Percentiles rank a stretch among this genome's conserved stretches.
Conservation (phyloP, 2,113 vertebrate species). For the Ceyx melanurus region DNA sequence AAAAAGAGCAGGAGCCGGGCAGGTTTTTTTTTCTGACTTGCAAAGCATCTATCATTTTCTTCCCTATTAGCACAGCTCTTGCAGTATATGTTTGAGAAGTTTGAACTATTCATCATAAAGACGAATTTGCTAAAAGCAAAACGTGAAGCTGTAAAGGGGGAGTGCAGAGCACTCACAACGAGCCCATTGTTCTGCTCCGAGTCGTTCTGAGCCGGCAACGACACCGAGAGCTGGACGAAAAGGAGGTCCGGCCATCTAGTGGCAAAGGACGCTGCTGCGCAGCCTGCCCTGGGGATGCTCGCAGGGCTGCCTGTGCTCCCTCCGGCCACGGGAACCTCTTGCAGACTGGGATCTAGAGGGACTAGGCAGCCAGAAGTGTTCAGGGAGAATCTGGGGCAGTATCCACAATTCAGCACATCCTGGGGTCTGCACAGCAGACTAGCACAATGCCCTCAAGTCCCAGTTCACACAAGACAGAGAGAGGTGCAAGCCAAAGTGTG, state of each 20-base stretch:
- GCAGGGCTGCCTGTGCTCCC: accelerated
- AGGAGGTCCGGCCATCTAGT: constrained; percentile 32
- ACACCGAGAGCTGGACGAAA: background rate
- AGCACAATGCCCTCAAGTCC: background rate
- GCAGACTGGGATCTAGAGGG: background rate
- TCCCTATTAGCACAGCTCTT: background rate
- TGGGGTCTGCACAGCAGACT: accelerated
- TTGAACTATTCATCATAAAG: background rate
- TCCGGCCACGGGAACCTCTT: background rate
- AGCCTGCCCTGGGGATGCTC: background rate
- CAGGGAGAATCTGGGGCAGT: background rate
- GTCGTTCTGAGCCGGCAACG: background rate
- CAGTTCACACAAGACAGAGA: background rate
- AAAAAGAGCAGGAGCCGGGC: background rate
- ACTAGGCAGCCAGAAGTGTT: background rate
- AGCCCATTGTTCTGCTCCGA: background rate
- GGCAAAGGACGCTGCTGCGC: background rate
- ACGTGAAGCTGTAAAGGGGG: background rate
- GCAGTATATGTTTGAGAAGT: background rate
- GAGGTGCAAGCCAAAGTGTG: background rate
- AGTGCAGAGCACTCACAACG: background rate
- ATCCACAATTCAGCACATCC: background rate
- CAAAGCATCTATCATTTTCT: background rate
- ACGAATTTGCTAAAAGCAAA: constrained; percentile 2
- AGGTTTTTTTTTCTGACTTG: background rate